These are phyloP conservation scores for Struthidea cinerea DNA, from an alignment of 2,113 vertebrate species.

Conservation along the genomic window DNA sequence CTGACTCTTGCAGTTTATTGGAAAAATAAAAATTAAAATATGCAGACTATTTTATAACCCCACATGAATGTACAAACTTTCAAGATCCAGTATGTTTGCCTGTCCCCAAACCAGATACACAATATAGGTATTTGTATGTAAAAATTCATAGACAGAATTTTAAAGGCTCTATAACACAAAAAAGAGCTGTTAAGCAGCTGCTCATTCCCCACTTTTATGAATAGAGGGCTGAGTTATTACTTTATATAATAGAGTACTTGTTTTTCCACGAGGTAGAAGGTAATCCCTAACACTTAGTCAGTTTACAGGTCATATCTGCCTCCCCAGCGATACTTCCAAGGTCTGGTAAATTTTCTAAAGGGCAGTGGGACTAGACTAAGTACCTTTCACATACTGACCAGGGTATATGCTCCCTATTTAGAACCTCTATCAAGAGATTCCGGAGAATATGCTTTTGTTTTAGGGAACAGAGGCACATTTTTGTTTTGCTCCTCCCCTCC, in stretches of 20 bases:
- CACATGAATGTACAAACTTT: not conserved
- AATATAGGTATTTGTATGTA: conserved; percentile 12
- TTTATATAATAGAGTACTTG: conserved; percentile 7
- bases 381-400: not conserved
- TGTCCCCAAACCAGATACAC: not conserved
- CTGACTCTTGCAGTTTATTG: not conserved
- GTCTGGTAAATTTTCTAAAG: not conserved
- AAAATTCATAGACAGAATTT: conserved; percentile 8
- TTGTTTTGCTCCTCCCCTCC: not conserved
- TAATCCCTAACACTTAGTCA: not conserved
- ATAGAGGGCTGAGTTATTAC: not conserved
- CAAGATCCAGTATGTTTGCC: not conserved
- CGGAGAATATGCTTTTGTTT: conserved; percentile 23
- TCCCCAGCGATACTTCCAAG: not conserved
- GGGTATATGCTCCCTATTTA: not conserved
- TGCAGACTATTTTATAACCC: conserved; percentile 21
- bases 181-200: conserved; percentile 2
- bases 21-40: conserved; percentile 24
- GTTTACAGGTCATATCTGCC: not conserved
- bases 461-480: not conserved
- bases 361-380: not conserved
- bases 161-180: not conserved
- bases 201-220: conserved; percentile 1
- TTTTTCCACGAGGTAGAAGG: conserved; percentile 11
- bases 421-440: not conserved